A percentile compares a stretch with the other conserved stretches of the same genome.
Evolutionary conservation across 2,888 invertebrate species (phyloP).

Genomic region (Pseudeuparius sepicola): DNA sequence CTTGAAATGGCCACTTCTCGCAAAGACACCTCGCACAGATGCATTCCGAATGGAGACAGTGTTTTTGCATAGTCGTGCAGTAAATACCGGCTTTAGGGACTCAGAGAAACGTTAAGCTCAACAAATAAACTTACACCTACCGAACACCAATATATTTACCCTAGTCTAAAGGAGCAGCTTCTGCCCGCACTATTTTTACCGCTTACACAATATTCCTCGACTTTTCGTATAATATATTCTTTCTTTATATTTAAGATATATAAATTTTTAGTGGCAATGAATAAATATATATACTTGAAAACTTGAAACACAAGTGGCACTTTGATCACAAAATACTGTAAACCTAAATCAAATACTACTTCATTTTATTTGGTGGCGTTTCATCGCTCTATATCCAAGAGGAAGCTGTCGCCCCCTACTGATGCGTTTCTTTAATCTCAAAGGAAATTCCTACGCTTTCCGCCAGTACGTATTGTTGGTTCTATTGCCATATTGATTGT

Average conservation of each 20-base stretch:
- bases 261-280: constrained; percentile 39
- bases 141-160: constrained; percentile 38
- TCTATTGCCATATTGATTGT: constrained; percentile 1
- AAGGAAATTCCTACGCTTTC: no score
- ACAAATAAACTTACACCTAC: constrained; percentile 37
- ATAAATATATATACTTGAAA: constrained; percentile 33
- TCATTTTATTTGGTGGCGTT: not conserved
- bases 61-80: no score
- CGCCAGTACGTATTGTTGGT: not conserved
- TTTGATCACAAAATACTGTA: constrained; percentile 70
- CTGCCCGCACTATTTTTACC: constrained; percentile 34
- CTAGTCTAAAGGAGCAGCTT: constrained; percentile 36
- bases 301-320: constrained; percentile 69
- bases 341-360: constrained; percentile 43
- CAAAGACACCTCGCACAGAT: no score
- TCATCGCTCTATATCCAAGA: no score
- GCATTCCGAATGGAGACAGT: no score
- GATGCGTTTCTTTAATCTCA: no score
- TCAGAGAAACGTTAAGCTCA: no score
- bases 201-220: no score
- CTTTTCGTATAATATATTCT: constrained; percentile 37
- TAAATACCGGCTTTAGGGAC: no score
- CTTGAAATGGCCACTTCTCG: no score
- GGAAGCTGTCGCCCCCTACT: no score
- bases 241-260: constrained; percentile 37